Conservation (phyloP, 2,113 vertebrate genomes). For the Rhabdomys dilectus region DNA sequence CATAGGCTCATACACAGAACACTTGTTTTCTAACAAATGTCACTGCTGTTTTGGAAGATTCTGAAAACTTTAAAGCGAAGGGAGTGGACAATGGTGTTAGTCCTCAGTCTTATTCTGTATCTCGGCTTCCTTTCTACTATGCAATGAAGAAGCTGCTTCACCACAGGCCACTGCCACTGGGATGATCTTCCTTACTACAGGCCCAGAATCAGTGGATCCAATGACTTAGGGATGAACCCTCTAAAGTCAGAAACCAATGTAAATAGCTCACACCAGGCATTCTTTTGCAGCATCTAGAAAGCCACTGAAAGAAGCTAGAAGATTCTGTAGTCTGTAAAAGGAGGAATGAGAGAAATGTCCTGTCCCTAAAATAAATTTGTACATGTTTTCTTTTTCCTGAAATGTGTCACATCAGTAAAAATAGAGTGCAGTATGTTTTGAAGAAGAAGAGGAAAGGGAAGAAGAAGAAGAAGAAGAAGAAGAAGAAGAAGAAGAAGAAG, state of each 20-base stretch:
- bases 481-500: fast-evolving
- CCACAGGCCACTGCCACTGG: too few relatives aligned
- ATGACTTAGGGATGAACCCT: neutral
- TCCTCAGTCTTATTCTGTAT: neutral
- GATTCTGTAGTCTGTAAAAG: neutral
- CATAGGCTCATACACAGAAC: neutral
- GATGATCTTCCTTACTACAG: neutral
- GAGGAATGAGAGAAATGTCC: neutral
- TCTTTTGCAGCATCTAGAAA: neutral
- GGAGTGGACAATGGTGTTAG: too few relatives aligned
- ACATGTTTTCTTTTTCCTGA: conserved; percentile 1
- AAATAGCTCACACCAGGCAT: neutral
- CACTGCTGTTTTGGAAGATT: too few relatives aligned
- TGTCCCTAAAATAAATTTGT: neutral
- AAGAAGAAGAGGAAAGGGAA: neutral
- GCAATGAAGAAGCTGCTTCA: neutral
- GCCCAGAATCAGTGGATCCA: neutral
- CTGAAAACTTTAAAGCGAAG: neutral
- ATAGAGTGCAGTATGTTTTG: neutral
- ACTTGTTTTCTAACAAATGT: neutral
- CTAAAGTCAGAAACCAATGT: neutral
- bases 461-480: too few relatives aligned
- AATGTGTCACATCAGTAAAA: neutral
- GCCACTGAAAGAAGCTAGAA: neutral
- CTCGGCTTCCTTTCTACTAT: neutral